Conservation (phyloP, 37 sponge, comb jelly and placozoan genomes). For the Chondrosia reniformis region DNA sequence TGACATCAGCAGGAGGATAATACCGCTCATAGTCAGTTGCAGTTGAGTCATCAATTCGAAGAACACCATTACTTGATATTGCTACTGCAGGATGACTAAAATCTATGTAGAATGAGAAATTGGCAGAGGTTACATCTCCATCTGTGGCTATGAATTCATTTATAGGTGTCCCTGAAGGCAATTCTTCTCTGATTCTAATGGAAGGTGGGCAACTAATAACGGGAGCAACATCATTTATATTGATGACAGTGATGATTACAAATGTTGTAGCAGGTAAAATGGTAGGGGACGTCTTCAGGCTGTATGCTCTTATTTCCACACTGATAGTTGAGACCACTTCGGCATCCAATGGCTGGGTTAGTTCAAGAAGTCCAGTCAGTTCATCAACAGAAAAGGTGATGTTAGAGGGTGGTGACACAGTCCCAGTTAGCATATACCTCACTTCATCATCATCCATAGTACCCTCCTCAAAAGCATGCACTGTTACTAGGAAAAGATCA, state of each 20-base stretch:
- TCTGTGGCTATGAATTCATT: conserved; percentile 39
- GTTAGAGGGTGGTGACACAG: conserved; percentile 12
- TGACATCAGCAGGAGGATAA: no score
- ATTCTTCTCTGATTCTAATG: conserved; percentile 47
- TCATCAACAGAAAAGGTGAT: not conserved
- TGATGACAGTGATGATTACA: conserved; percentile 29
- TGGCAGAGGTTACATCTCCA: conserved; percentile 28
- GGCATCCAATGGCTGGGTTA: conserved; percentile 37
- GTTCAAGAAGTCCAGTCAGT: not conserved
- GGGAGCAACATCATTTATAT: conserved; percentile 52
- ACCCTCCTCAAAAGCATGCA: conserved; percentile 3
- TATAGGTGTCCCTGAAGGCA: not conserved
- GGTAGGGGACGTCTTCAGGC: conserved; percentile 23
- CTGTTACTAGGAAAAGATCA: not conserved
- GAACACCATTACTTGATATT: conserved; percentile 27
- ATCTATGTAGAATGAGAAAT: conserved; percentile 25
- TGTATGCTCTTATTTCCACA: conserved; percentile 45
- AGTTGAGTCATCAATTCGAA: conserved; percentile 48
- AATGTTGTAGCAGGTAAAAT: conserved; percentile 23
- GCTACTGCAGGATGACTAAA: not conserved
- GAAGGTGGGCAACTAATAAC: conserved; percentile 39
- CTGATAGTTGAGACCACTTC: conserved; percentile 22
- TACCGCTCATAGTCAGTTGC: not conserved
- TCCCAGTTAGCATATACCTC: conserved; percentile 30
- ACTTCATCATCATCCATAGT: conserved; percentile 19